These are phyloP conservation scores for Dilophus febrilis DNA, from an alignment of 2,888 invertebrate species.

Conservation along the genomic window DNA sequence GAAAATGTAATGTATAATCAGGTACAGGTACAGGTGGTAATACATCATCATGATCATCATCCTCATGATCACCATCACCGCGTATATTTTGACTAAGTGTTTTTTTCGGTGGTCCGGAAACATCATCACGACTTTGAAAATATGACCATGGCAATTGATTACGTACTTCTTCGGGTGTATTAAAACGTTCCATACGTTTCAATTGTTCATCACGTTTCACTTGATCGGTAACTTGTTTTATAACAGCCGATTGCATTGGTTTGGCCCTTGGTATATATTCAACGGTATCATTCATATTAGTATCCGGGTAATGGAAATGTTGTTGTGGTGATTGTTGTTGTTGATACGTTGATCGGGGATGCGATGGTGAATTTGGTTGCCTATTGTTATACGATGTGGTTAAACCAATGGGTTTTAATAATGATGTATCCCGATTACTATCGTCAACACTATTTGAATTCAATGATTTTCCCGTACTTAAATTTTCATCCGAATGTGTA, in stretches of 20 bases:
- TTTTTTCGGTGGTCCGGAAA: constrained; percentile 13
- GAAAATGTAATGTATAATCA: constrained; percentile 36
- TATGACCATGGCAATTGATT: constrained; percentile 46
- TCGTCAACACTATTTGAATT: too few relatives aligned
- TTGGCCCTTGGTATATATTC: not conserved
- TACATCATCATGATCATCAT: constrained; percentile 34
- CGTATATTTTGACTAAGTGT: constrained; percentile 26
- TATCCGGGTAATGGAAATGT: too few relatives aligned
- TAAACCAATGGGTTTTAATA: too few relatives aligned
- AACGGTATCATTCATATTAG: not conserved
- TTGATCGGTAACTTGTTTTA: not conserved
- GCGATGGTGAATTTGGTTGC: too few relatives aligned
- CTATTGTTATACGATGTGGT: too few relatives aligned
- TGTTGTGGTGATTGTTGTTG: too few relatives aligned
- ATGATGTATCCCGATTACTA: too few relatives aligned
- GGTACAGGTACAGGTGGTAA: constrained; percentile 42
- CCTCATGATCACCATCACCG: constrained; percentile 10
- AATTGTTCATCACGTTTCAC: not conserved
- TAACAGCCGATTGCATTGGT: not conserved
- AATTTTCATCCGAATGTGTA: not conserved
- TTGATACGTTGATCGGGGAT: too few relatives aligned
- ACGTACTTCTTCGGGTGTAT: constrained; percentile 31
- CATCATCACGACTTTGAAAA: constrained; percentile 28
- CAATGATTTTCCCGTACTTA: too few relatives aligned
- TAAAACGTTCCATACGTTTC: not conserved